Evolutionary conservation across 2,888 invertebrate genomes (phyloP).

Genomic region (Aphodius sticticus): DNA sequence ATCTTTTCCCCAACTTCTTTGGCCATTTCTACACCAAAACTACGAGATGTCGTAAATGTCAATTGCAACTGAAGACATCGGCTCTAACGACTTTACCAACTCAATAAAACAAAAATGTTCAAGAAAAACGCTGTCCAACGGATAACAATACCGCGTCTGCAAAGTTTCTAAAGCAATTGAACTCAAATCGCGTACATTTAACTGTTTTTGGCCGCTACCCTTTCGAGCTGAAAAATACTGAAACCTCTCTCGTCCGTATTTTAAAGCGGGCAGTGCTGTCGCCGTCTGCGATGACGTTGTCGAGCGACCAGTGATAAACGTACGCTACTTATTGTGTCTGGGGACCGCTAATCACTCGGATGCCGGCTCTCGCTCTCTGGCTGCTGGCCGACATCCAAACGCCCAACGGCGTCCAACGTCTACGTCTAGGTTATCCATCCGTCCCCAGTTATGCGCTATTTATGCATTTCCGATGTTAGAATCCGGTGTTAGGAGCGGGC

Average conservation of each 20-base stretch:
- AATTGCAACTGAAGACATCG: too few species aligned
- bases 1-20: too few species aligned
- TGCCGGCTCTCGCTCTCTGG: slow-evolving; percentile 41
- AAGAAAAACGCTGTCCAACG: too few species aligned
- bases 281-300: slow-evolving; percentile 6
- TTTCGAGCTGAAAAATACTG: not conserved
- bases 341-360: slow-evolving; percentile 46
- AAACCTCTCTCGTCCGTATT: not conserved
- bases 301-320: slow-evolving; percentile 38
- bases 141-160: too few species aligned
- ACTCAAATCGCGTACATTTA: not conserved
- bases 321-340: slow-evolving; percentile 51
- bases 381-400: slow-evolving; percentile 41
- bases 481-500: not conserved
- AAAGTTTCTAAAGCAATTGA: too few species aligned
- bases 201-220: not conserved
- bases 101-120: too few species aligned
- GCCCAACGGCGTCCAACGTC: slow-evolving; percentile 48
- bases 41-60: too few species aligned
- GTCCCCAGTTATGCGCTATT: slow-evolving; percentile 42
- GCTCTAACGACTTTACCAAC: too few species aligned
- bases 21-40: too few species aligned
- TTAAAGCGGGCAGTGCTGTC: not conserved
- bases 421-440: slow-evolving; percentile 40
- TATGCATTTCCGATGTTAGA: slow-evolving; percentile 47